Conservation (phyloP, 2,888 invertebrate genomes). For the Psococerastis gibbosa region DNA sequence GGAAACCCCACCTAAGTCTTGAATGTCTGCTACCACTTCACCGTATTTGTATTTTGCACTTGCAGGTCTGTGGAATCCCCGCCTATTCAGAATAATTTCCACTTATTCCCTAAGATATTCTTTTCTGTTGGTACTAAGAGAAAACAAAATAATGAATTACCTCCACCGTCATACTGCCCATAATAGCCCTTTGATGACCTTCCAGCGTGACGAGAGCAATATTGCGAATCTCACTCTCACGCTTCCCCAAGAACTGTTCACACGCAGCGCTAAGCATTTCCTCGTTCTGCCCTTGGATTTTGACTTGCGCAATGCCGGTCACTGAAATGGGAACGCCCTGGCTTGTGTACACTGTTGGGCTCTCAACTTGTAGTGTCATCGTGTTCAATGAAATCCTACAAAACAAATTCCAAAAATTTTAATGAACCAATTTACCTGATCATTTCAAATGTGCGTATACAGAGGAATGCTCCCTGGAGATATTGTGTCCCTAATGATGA, state of each 20-base stretch:
- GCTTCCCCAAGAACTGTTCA: conserved; percentile 83
- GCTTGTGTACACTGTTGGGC: conserved; percentile 87
- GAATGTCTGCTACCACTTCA: too few relatives aligned
- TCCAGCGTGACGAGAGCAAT: conserved; percentile 82
- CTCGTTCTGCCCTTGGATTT: conserved; percentile 75
- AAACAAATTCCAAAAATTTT: too few relatives aligned
- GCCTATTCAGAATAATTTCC: too few relatives aligned
- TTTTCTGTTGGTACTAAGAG: background rate
- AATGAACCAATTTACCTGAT: conserved; percentile 5
- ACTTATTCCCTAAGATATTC: too few relatives aligned
- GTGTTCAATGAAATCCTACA: conserved; percentile 84
- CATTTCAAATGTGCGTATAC: conserved; percentile 7
- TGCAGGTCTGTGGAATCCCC: too few relatives aligned
- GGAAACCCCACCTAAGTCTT: too few relatives aligned
- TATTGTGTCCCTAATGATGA: too few relatives aligned
- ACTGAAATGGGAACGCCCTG: conserved; percentile 95
- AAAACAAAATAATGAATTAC: conserved; percentile 21
- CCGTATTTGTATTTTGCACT: too few relatives aligned
- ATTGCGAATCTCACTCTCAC: conserved; percentile 71
- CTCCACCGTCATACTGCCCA: conserved; percentile 94
- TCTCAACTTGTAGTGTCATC: conserved; percentile 92
- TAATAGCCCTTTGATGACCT: conserved; percentile 86
- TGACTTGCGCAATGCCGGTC: conserved; percentile 91
- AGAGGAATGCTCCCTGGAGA: too few relatives aligned
- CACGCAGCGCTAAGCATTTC: conserved; percentile 82